Conservation (phyloP, 2,797 vertebrate genomes). For the Etheostoma perlongum region DNA sequence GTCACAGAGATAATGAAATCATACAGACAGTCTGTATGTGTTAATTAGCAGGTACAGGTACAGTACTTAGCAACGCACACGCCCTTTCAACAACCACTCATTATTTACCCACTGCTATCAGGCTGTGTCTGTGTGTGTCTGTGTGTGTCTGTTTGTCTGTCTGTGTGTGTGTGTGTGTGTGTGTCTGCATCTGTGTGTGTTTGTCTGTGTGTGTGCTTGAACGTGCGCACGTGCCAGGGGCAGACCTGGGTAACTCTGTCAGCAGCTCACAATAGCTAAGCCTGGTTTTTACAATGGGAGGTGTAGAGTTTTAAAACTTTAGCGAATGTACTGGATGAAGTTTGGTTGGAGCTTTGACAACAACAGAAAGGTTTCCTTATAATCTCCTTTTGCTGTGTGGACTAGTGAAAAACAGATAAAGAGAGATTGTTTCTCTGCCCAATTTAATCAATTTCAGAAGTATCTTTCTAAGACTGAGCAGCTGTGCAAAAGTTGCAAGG, state of each 20-base stretch:
- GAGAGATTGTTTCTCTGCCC: not conserved
- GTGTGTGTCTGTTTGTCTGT: conserved; percentile 22
- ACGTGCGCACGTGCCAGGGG: conserved; percentile 30
- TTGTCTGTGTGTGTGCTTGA: not conserved
- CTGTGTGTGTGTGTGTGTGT: too few relatives aligned
- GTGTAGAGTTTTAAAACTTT: conserved; percentile 74
- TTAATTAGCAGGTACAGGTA: conserved; percentile 71
- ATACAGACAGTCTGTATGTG: conserved; percentile 63
- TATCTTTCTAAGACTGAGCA: conserved; percentile 6
- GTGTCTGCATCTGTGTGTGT: not conserved
- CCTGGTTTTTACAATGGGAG: conserved; percentile 76
- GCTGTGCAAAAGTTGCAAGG: not conserved
- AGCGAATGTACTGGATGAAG: conserved; percentile 59
- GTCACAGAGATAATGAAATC: conserved; percentile 51
- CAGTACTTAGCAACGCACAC: conserved; percentile 71
- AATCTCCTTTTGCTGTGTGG: not conserved
- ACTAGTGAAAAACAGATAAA: conserved; percentile 7
- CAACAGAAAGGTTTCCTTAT: conserved; percentile 1
- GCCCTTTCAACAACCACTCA: conserved; percentile 72
- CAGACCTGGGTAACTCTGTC: conserved; percentile 48
- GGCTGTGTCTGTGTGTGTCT: conserved; percentile 13
- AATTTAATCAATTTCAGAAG: not conserved
- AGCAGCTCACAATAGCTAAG: conserved; percentile 65
- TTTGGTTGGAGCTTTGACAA: conserved; percentile 40
- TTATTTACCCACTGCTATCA: conserved; percentile 66